phyloP scores from a whole-genome alignment of 2,888 invertebrate species.

The Lampropteryx suffumata region DNA sequence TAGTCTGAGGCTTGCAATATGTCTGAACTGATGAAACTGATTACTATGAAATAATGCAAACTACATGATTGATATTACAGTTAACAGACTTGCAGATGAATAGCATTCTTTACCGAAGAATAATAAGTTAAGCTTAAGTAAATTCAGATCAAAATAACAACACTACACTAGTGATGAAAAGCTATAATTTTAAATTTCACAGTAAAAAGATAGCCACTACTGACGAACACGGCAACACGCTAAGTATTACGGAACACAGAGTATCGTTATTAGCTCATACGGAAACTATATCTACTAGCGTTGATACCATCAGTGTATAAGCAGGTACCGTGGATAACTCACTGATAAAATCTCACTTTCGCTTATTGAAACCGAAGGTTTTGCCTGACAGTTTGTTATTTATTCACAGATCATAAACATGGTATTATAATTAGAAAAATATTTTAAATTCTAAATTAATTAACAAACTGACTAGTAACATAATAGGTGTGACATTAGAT shows the following conservation, averaged over 20 bases:
- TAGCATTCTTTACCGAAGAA: too few relatives aligned
- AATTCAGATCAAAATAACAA: too few relatives aligned
- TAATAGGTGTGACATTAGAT: slow-evolving; percentile 49
- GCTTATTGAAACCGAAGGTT: slow-evolving; percentile 56
- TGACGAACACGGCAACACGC: slow-evolving; percentile 17
- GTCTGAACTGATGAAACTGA: too few relatives aligned
- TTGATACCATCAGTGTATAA: slow-evolving; percentile 43
- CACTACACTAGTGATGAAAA: too few relatives aligned
- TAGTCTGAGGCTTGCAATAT: too few relatives aligned
- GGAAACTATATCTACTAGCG: slow-evolving; percentile 34
- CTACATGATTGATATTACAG: too few relatives aligned
- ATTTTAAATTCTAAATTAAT: slow-evolving; percentile 39
- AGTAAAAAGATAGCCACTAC: background rate
- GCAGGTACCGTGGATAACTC: slow-evolving; percentile 23
- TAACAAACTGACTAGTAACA: slow-evolving; percentile 45
- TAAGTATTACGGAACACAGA: slow-evolving; percentile 23
- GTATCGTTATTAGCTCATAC: slow-evolving; percentile 36
- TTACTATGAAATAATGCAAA: too few relatives aligned
- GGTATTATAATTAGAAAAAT: slow-evolving; percentile 44
- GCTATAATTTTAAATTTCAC: slow-evolving; percentile 8
- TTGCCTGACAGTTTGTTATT: slow-evolving; percentile 20
- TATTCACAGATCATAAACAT: slow-evolving; percentile 13
- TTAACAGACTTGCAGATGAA: too few relatives aligned
- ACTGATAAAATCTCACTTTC: slow-evolving; percentile 56
- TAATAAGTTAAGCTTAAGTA: too few relatives aligned